Evolutionary conservation across 2,888 invertebrate species (phyloP).

Genomic region (Campoletis raptor): DNA sequence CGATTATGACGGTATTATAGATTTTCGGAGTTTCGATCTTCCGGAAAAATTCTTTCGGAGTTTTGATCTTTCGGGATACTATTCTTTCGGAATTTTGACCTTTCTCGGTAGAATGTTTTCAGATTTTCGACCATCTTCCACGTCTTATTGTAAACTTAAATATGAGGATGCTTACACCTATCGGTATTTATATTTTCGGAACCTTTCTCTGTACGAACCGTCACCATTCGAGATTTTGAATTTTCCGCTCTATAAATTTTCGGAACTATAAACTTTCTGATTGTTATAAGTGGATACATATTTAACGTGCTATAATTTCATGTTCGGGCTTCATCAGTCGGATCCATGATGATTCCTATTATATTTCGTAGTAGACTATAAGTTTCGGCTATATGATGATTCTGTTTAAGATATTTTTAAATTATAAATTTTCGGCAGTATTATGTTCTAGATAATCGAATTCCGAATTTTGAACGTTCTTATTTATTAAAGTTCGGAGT

Average conservation of each 20-base stretch:
- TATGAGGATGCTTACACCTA: neutral
- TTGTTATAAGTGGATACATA: neutral
- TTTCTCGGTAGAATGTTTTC: neutral
- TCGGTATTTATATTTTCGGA: neutral
- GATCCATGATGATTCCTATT: neutral
- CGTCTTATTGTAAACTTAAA: neutral
- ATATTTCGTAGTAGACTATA: neutral
- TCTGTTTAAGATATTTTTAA: neutral
- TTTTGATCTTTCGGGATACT: neutral
- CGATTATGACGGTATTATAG: neutral
- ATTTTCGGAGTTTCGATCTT: neutral
- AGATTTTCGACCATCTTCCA: neutral
- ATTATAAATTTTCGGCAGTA: neutral
- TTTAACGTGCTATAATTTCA: neutral
- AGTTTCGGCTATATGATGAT: neutral
- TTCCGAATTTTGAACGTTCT: too few species aligned
- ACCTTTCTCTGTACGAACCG: neutral
- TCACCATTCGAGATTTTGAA: neutral
- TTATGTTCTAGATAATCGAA: too few species aligned
- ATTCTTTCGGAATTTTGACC: neutral
- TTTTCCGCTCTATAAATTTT: neutral
- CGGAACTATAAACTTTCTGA: neutral
- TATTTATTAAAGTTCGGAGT: too few species aligned
- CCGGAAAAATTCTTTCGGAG: neutral
- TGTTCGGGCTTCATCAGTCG: neutral